Evolutionary conservation across 2,797 vertebrate species (phyloP).

Genomic region (Microchirus variegatus): DNA sequence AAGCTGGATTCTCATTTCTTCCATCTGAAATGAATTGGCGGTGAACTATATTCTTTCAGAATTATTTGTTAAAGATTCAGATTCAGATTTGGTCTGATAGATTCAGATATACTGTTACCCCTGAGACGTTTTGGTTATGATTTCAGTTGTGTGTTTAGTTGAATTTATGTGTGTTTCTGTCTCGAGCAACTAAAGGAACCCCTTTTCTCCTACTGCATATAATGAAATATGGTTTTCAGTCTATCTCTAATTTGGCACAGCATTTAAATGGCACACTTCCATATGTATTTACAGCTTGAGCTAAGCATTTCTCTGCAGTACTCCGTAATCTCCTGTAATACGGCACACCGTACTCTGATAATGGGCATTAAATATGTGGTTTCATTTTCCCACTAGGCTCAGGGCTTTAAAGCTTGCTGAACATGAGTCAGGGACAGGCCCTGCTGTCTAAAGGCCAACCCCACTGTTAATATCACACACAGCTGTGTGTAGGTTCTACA

Average conservation of each 20-base stretch:
- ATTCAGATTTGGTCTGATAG: too few relatives aligned
- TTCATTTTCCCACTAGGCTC: slow-evolving; percentile 37
- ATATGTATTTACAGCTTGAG: slow-evolving; percentile 34
- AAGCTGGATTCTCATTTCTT: neutral
- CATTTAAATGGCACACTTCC: slow-evolving; percentile 37
- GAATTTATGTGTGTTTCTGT: neutral
- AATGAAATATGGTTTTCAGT: slow-evolving; percentile 23
- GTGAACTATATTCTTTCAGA: too few relatives aligned
- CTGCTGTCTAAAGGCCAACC: neutral
- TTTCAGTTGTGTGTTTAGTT: neutral
- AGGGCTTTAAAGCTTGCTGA: slow-evolving; percentile 6
- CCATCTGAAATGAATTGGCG: neutral
- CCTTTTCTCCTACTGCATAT: neutral
- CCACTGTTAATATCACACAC: neutral
- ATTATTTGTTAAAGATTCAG: too few relatives aligned
- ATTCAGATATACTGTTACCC: neutral
- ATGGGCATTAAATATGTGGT: slow-evolving; percentile 33
- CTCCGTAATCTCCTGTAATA: slow-evolving; percentile 57
- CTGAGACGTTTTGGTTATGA: neutral
- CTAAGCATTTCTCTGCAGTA: slow-evolving; percentile 47
- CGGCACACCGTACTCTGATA: slow-evolving; percentile 34
- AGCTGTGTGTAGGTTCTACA: neutral
- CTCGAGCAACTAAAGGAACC: slow-evolving; percentile 4
- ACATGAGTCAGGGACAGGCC: neutral
- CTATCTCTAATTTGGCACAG: slow-evolving; percentile 37